phyloP scores from a whole-genome alignment of 2,888 invertebrate species.

The Elegia similella region DNA sequence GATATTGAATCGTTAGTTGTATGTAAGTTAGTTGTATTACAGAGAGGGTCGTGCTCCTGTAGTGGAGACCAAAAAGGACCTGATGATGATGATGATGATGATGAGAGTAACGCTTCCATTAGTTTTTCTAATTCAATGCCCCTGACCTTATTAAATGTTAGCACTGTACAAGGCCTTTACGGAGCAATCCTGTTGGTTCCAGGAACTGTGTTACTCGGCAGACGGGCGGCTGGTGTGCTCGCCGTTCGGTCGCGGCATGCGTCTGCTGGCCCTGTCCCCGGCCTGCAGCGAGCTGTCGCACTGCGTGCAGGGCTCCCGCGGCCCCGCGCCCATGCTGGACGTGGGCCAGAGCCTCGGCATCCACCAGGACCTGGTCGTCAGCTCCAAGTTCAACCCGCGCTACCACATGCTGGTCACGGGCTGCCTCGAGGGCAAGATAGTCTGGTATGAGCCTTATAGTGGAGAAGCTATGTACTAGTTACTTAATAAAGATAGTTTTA shows the following conservation, averaged over 20 bases:
- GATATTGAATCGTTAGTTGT: too few species aligned
- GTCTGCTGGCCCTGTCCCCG: conserved; percentile 90
- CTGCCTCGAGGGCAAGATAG: conserved; percentile 92
- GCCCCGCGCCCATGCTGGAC: conserved; percentile 67
- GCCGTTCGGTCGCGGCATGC: conserved; percentile 92
- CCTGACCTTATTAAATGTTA: too few species aligned
- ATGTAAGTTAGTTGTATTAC: too few species aligned
- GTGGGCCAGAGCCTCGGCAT: conserved; percentile 86
- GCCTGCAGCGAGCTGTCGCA: conserved; percentile 90
- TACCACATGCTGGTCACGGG: conserved; percentile 94
- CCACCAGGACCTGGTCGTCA: conserved; percentile 92
- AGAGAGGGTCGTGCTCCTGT: too few species aligned
- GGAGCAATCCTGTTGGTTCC: conserved; percentile 20
- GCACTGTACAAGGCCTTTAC: too few species aligned
- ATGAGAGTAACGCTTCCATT: too few species aligned
- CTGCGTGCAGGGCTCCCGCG: conserved; percentile 56
- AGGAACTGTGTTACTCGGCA: conserved; percentile 93
- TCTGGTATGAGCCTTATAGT: conserved; percentile 91
- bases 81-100: too few species aligned
- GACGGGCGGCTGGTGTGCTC: conserved; percentile 96
- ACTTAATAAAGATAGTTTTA: conserved; percentile 25
- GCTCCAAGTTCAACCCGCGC: conserved; percentile 94
- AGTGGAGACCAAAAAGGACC: too few species aligned
- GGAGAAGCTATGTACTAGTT: conserved; percentile 57
- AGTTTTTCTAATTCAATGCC: too few species aligned